phyloP scores from a whole-genome alignment of 2,113 vertebrate species.

The Podarcis raffonei region DNA sequence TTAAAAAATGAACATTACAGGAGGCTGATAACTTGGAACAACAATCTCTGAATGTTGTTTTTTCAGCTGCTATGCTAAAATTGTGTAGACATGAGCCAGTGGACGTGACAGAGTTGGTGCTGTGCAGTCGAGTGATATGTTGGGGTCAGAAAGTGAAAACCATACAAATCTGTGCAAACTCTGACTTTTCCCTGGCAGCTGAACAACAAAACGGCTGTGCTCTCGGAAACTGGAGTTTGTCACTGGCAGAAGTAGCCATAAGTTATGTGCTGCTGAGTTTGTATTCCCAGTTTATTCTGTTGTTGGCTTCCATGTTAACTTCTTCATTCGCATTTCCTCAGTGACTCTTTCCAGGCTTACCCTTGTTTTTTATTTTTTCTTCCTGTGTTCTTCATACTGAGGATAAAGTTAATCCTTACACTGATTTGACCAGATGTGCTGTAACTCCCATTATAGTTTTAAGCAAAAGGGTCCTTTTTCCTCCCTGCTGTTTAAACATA shows the following conservation, averaged over 20 bases:
- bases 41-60: neutral
- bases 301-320: neutral
- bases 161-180: neutral
- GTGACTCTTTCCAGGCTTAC: neutral
- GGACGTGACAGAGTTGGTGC: neutral
- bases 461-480: neutral
- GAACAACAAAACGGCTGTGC: neutral
- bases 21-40: neutral
- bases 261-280: neutral
- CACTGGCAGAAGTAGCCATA: neutral
- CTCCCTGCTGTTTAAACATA: neutral
- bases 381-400: neutral
- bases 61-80: neutral
- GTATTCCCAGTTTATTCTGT: neutral
- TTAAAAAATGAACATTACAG: neutral
- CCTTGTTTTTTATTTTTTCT: neutral
- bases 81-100: neutral
- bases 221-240: neutral
- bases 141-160: neutral
- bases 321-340: neutral
- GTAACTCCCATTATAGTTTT: neutral
- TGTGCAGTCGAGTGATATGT: neutral
- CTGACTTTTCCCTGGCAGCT: neutral
- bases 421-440: neutral
- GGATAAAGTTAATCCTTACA: neutral